Base-by-base conservation (phyloP, 92 coral and sea anemone genomes). In the Epizoanthus illoricatus region DNA sequence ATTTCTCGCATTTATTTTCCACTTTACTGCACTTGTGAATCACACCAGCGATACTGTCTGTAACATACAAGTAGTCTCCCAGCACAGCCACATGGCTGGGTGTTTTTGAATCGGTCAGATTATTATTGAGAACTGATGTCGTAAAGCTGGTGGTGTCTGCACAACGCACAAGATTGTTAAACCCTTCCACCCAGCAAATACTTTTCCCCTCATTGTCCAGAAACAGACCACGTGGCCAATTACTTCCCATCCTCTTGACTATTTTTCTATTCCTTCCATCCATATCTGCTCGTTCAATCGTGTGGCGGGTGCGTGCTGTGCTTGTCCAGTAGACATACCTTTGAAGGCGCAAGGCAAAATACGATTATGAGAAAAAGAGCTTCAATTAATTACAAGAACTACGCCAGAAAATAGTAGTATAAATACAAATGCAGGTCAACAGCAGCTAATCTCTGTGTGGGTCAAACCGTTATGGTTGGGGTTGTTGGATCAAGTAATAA, bases 281-380 rank as follows among this genome's bases (percentile, higher is more conserved):
- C 82, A 78, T 78, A 47, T 78, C 71, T 52, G 82, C 82, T 18
- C 82, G 59, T 47, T 78, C 70, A 78, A 78, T 78, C 65, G 23
- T 62, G 52, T 78, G 71, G 17, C 16, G 7, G 9, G 82, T 19
- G 60, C 63, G 82, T 11, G 82, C 15, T n/a, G 49, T 28, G 82
- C 71, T 78, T 63, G 59, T 70, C 82, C 82, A 78, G 71, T 19
- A 78, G 65, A 78, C 16, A 12, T 62, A 78, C 60, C 82, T 78
- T 68, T 39, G 20, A 39, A 10, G 20, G 60, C 10, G 24, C n/a
- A 18, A 16, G 18, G n/a, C 19, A 5, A 3, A 1, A 24, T 12
- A 5, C 6, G 40, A 36, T 16, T 39, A 58, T 40, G 6, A 11
- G 8, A 18, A 17, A 18, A 71, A 71, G 55, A 18, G 12, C 13